Base-by-base conservation (phyloP, 1,140 invertebrate species). In the Elysia chlorotica region DNA sequence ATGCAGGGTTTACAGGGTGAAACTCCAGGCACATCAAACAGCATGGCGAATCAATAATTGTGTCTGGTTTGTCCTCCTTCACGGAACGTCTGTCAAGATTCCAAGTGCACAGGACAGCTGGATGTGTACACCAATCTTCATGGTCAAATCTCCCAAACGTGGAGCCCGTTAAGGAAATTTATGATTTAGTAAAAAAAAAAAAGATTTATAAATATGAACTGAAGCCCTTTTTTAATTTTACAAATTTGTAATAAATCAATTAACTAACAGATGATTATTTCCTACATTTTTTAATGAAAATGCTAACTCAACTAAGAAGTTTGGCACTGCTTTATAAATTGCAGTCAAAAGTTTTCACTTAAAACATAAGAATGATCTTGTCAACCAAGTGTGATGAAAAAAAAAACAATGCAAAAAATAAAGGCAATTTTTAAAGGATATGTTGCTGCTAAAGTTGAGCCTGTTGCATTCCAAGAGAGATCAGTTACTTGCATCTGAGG, bases 81-180 rank as follows among this genome's bases (percentile, higher is more conserved):
- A 88, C 71, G 33, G 74, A 78, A 6, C 79, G 65, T 37, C 84
- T 73, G 67, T 87, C 85, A 38, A 88, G 56, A 73, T 87, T 88
- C 87, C 87, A 88, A 0, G 85, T 86, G 62, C 83, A 86, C 2
- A 88, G 62, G 1, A 79, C 74, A 23, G 85, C 78, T 61, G 79
- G 82, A 72, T 88, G 87, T 30, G 83, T 87, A 74, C 87, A 88
- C 82, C 86, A 86, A 65, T 86, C 85, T 62, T 87, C 86, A 76
- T 88, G 87, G 65, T 87, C 86, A 78, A 76, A 81, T 38, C 85
- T 76, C 28, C 87, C 87, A 81, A 79, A 87, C 38, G 81, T 86
- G n/a, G n/a, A 28, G 17, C 4, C 23, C 21, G 73, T 79, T 73
- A 82, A 80, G 76, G 77, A 38, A 2, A 0, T 41, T 25, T 0